Percentiles rank a stretch among this genome's conserved stretches.
phyloP scores from a whole-genome alignment of 2,888 invertebrate species.

The Hemithea aestivaria region DNA sequence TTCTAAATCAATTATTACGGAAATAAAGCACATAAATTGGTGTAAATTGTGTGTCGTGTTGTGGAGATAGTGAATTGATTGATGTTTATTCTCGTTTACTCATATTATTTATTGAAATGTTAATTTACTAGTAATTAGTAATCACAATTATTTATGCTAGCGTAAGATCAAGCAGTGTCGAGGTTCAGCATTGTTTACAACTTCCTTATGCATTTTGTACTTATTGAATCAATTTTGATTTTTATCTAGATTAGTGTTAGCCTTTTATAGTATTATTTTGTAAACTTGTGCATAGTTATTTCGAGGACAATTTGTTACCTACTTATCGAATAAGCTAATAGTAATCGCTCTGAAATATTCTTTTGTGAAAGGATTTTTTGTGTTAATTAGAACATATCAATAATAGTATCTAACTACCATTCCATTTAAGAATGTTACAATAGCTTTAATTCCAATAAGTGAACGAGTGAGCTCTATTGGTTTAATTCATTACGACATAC shows the following conservation, averaged over 20 bases:
- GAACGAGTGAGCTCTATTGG: background rate
- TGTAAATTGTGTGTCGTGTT: conserved; percentile 11
- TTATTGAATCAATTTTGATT: no score
- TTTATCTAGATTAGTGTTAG: no score
- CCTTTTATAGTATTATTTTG: background rate
- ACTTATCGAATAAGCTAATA: no score
- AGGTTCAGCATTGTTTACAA: background rate
- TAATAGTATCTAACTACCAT: no score
- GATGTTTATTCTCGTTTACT: conserved; percentile 1
- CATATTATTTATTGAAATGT: conserved; percentile 13
- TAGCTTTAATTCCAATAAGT: background rate
- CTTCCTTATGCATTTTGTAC: conserved; percentile 1
- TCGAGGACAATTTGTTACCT: no score
- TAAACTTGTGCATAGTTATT: no score
- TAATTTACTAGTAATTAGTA: conserved; percentile 1
- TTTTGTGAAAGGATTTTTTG: no score
- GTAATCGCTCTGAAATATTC: no score
- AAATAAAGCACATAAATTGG: conserved; percentile 5
- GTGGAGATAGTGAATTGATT: conserved; percentile 3
- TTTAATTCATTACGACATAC: background rate
- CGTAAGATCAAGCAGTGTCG: conserved; percentile 1
- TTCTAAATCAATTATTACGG: conserved; percentile 4
- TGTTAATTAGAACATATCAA: no score
- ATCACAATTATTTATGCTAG: conserved; percentile 7
- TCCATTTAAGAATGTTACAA: background rate